Base-by-base conservation (phyloP, 2,888 invertebrate genomes). In the Chrysopilus asiliformis region DNA sequence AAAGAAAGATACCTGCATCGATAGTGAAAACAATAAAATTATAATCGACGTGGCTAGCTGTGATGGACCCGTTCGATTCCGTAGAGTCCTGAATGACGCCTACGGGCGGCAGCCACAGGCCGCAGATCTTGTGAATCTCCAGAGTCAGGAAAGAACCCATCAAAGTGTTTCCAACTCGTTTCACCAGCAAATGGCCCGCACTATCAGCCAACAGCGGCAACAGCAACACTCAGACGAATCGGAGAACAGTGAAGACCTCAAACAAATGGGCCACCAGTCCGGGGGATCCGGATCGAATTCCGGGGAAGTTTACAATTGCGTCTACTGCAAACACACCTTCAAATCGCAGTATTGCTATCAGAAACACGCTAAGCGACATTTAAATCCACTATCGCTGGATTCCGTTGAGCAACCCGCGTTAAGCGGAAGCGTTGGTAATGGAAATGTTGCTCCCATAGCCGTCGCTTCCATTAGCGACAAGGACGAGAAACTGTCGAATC, bases 21-120 rank as follows among this genome's bases (percentile, higher is more conserved):
- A 19, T 4, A 13, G 30, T 25, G 45, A 42, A 13, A 49, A 52
- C 44, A 57, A 60, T 19, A 74, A 72, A 53, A 74, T 81, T 1
- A 76, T 87, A 2, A 65, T 85, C 41, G 89, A 90, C 59, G 73
- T 89, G n/a, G 90, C 89, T 1, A 86, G 82, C 43, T 90, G 90
- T 60, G 90, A 90, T 59, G 90, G 90, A 0, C 90, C 90, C 0
- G 87, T 90, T 1, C 70, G 80, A 17, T 83, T 90, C 62, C 83
- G 84, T 49, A 70, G 89, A 2, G 85, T 90, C 3, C 65, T 86
- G 3, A 90, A 90, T 65, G 76, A 74, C 33, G 83, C 85, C 40
- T 90, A 86, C 66, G 74, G 63, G 3, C 57, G 57, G 24, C 64
- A 43, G 58, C 68, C 67, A 56, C 50, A 43, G 59, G 58, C 43